Percentiles rank a stretch among this genome's conserved stretches.
Evolutionary conservation across 2,888 invertebrate species (phyloP).

Genomic region (Drosophila mercatorum): DNA sequence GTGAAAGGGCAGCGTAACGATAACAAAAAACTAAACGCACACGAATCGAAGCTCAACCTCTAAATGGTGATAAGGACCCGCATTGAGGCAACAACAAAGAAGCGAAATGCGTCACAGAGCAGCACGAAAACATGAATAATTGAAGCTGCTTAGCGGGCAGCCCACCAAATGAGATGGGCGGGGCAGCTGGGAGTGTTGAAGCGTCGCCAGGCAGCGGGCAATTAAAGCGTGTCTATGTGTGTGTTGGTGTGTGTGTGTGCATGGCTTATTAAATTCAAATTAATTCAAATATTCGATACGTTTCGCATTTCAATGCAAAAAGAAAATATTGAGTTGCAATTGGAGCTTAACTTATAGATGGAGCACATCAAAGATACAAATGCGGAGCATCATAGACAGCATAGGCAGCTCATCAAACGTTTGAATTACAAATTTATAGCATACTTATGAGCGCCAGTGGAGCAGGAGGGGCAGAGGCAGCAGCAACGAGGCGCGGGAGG

Average conservation of each 20-base stretch:
- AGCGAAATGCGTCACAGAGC: slow-evolving; percentile 47
- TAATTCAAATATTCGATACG: slow-evolving; percentile 40
- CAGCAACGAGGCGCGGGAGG: background rate
- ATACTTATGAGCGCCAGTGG: slow-evolving; percentile 39
- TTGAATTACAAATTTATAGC: slow-evolving; percentile 40
- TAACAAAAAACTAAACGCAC: slow-evolving; percentile 25
- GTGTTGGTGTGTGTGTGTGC: slow-evolving; percentile 12
- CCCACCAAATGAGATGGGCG: background rate
- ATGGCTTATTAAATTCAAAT: slow-evolving; percentile 20
- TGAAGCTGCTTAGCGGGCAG: slow-evolving; percentile 45
- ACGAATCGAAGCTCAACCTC: slow-evolving; percentile 57
- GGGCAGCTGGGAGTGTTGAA: slow-evolving; percentile 9
- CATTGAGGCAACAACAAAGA: slow-evolving; percentile 30
- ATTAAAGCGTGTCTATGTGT: slow-evolving; percentile 25
- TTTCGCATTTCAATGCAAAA: slow-evolving; percentile 26
- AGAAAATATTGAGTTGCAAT: slow-evolving; percentile 32
- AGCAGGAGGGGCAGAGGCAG: background rate
- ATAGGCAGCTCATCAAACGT: slow-evolving; percentile 15
- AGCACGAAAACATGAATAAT: slow-evolving; percentile 60
- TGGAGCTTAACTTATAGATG: background rate
- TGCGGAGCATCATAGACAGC: background rate
- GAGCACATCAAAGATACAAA: slow-evolving; percentile 20
- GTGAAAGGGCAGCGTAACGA: slow-evolving; percentile 18
- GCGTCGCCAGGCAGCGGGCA: slow-evolving; percentile 47
- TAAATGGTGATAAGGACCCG: slow-evolving; percentile 53